Evolutionary conservation across 2,113 vertebrate species (phyloP), one percentile per base, ranked within the genome.

Genomic region (Catharus bicknelli): DNA sequence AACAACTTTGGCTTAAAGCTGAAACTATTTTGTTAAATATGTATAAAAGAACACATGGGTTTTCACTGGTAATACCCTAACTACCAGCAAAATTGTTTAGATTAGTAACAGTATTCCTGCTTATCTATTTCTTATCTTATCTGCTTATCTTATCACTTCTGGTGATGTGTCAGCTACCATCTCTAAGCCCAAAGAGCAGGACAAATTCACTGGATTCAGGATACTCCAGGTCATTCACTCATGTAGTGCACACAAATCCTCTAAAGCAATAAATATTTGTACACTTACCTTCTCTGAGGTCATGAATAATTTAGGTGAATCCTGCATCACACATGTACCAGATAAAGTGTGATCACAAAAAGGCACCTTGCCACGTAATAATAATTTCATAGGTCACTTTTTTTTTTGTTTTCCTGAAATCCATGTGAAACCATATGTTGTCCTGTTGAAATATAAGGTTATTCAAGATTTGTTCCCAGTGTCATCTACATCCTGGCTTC

Each of bases 11-110:
- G 4, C 8, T 74, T 66, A 15, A 53, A 7, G 5, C 8, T 62
- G 20, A 73, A 80, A 3, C 2, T 42, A 9, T 30, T 81, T 54
- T 69, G 15, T 64, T 55, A 68, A 64, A 47, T n/a, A 30, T 29
- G 2, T 43, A 4, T 40, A 58, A 70, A 75, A 72, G 15, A 78
- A 5, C 7, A 42, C 1, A 6, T 2, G 8, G 5, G 1, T 20
- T 66, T 85, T 88, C 2, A 0, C 5, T 19, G 36, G 8, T 34
- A 50, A 51, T 47, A 45, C 13, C 9, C 3, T 45, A 43, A 30
- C 7, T n/a, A 16, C 6, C 74, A 84, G 26, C 3, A 68, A 15
- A 45, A 10, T n/a, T 13, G 20, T 32, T 64, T 55, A 70, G 22
- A 18, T 38, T 23, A 78, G 10, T 29, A 59, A 6, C 11, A 50